Evolutionary conservation across 2,113 vertebrate species (phyloP).

Genomic region (Onychorhynchus coronatus): DNA sequence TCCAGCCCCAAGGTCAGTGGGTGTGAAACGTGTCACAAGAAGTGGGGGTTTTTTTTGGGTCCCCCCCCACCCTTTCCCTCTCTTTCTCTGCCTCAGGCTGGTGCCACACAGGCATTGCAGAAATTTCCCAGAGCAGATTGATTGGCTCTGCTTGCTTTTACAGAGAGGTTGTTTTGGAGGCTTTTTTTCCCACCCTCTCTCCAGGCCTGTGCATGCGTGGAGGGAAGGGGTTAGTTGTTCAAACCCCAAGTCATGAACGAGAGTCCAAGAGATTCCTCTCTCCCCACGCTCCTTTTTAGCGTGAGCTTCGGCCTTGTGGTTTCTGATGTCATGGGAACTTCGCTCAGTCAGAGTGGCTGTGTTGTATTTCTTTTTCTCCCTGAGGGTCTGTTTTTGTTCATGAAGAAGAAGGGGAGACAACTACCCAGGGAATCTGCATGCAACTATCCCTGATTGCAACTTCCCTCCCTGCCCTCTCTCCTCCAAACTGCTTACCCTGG

Average conservation of each 20-base stretch:
- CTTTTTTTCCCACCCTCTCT: background rate
- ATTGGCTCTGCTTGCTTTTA: background rate
- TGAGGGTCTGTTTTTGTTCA: constrained; percentile 37
- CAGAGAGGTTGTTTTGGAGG: background rate
- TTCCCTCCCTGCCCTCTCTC: background rate
- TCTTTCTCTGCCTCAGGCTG: background rate
- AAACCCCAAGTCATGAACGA: background rate
- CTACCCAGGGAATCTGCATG: background rate
- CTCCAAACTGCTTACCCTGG: background rate
- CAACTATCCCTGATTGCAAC: background rate
- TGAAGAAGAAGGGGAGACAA: background rate
- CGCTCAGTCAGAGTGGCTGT: background rate
- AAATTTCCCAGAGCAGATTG: background rate
- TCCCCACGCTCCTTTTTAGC: constrained; percentile 50
- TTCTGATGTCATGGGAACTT: constrained; percentile 65
- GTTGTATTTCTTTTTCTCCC: constrained; percentile 30
- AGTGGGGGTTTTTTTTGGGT: background rate
- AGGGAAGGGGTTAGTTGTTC: background rate
- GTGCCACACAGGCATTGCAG: background rate
- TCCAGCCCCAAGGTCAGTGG: background rate
- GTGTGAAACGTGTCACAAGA: background rate
- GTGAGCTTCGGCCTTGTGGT: constrained; percentile 20
- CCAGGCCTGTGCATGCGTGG: background rate
- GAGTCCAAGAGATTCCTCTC: constrained; percentile 30
- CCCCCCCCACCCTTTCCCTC: background rate